These are phyloP conservation scores for Austrofundulus limnaeus DNA, from an alignment of 2,113 vertebrate genomes.

Conservation along the genomic window DNA sequence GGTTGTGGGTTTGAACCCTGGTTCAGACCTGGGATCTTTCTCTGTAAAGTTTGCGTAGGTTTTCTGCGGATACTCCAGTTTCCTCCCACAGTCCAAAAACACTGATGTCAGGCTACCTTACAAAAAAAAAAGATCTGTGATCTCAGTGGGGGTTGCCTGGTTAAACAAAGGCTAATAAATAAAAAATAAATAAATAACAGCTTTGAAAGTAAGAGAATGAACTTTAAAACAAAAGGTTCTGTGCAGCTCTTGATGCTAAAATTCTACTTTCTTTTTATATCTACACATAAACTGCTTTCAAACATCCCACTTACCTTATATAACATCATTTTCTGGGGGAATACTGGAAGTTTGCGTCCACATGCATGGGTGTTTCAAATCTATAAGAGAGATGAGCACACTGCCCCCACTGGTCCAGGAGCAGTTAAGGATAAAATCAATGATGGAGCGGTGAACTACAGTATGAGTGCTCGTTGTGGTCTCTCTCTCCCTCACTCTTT, in stretches of 20 bases:
- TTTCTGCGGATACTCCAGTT: no score
- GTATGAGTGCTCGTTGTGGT: constrained; percentile 3
- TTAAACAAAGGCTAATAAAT: no score
- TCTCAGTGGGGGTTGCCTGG: no score
- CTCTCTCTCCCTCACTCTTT: not conserved
- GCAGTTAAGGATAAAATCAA: constrained; percentile 35
- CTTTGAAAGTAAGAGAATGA: constrained; percentile 8
- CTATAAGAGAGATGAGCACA: constrained; percentile 28
- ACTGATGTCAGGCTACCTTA: no score
- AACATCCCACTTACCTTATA: constrained; percentile 69
- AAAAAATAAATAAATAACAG: no score
- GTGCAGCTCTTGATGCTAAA: constrained; percentile 26
- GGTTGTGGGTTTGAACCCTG: no score
- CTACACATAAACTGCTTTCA: constrained; percentile 49
- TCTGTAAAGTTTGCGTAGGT: no score
- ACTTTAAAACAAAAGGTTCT: not conserved
- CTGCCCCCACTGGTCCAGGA: constrained; percentile 13
- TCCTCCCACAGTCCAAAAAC: no score
- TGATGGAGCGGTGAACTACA: constrained; percentile 9
- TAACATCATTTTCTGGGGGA: constrained; percentile 62
- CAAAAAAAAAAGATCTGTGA: no score
- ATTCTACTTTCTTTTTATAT: constrained; percentile 46
- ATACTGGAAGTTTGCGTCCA: constrained; percentile 54
- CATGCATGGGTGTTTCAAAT: constrained; percentile 49
- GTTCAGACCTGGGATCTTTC: no score